Evolutionary conservation across 2,797 vertebrate genomes (phyloP).

Genomic region (Denticeps clupeoides): DNA sequence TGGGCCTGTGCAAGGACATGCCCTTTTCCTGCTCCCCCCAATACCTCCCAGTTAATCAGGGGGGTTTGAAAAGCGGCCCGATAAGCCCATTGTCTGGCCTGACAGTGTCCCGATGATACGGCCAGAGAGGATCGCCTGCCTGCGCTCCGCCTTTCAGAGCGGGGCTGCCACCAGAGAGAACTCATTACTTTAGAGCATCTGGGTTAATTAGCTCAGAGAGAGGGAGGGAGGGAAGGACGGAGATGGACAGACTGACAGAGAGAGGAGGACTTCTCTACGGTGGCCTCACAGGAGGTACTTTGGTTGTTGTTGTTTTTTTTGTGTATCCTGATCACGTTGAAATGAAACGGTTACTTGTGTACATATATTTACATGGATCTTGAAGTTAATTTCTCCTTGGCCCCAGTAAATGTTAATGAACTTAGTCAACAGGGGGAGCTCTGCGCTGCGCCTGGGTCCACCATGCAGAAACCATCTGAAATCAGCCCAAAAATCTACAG

Average conservation of each 20-base stretch:
- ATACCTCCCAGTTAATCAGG: constrained; percentile 67
- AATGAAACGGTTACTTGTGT: too few species aligned
- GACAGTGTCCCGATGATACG: constrained; percentile 63
- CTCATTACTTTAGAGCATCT: constrained; percentile 76
- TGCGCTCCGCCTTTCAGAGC: constrained; percentile 59
- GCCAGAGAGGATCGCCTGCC: constrained; percentile 36
- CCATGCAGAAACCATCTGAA: too few species aligned
- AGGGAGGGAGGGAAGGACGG: constrained; percentile 38
- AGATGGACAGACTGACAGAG: constrained; percentile 40
- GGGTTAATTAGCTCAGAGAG: constrained; percentile 77
- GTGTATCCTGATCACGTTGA: too few species aligned
- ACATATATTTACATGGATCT: too few species aligned
- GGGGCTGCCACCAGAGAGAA: constrained; percentile 77
- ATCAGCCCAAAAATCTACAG: too few species aligned
- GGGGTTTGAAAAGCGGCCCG: constrained; percentile 67
- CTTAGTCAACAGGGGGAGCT: constrained; percentile 32
- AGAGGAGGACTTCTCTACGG: too few species aligned
- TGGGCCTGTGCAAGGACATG: constrained; percentile 60
- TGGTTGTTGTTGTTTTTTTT: too few species aligned
- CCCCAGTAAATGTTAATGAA: not conserved
- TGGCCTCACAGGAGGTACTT: too few species aligned
- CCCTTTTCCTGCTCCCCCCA: constrained; percentile 62
- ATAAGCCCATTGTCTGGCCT: constrained; percentile 69
- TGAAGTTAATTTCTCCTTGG: too few species aligned
- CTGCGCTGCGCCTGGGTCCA: too few species aligned